Evolutionary conservation across 2,888 invertebrate genomes (phyloP).

Genomic region (Eupithecia centaureata): DNA sequence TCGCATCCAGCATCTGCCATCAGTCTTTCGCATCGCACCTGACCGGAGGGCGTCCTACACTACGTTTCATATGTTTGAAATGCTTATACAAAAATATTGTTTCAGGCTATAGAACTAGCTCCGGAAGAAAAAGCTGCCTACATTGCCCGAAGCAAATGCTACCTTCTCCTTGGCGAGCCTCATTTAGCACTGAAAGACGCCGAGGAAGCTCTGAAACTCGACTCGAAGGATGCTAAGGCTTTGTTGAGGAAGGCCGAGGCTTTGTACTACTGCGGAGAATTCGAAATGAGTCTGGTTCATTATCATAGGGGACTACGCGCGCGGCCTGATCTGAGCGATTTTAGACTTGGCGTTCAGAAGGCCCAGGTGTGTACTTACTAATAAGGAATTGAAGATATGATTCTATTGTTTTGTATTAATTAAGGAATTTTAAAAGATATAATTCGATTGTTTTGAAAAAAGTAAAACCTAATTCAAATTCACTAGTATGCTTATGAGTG

Average conservation of each 20-base stretch:
- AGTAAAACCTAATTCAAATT: too few species aligned
- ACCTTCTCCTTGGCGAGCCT: slow-evolving; percentile 93
- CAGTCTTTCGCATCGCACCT: too few species aligned
- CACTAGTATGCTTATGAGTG: too few species aligned
- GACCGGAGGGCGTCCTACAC: too few species aligned
- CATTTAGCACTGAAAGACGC: slow-evolving; percentile 92
- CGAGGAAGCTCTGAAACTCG: slow-evolving; percentile 90
- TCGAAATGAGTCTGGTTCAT: slow-evolving; percentile 96
- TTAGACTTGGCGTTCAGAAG: slow-evolving; percentile 93
- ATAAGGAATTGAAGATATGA: too few species aligned
- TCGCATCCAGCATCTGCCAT: too few species aligned
- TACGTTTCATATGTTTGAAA: too few species aligned
- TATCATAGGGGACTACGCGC: slow-evolving; percentile 94
- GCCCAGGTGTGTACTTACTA: slow-evolving; percentile 83
- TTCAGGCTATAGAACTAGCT: slow-evolving; percentile 93
- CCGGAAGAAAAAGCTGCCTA: slow-evolving; percentile 93
- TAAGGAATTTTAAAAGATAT: too few species aligned
- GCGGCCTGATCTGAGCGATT: slow-evolving; percentile 91
- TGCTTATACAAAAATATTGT: too few species aligned
- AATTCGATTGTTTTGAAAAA: too few species aligned
- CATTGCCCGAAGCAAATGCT: slow-evolving; percentile 95
- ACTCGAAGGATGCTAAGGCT: slow-evolving; percentile 85
- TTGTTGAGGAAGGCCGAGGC: slow-evolving; percentile 96
- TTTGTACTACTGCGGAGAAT: slow-evolving; percentile 95
- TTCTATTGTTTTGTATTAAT: too few species aligned